Conservation (phyloP, 2,797 vertebrate genomes). For the Pipistrellus pygmaeus region DNA sequence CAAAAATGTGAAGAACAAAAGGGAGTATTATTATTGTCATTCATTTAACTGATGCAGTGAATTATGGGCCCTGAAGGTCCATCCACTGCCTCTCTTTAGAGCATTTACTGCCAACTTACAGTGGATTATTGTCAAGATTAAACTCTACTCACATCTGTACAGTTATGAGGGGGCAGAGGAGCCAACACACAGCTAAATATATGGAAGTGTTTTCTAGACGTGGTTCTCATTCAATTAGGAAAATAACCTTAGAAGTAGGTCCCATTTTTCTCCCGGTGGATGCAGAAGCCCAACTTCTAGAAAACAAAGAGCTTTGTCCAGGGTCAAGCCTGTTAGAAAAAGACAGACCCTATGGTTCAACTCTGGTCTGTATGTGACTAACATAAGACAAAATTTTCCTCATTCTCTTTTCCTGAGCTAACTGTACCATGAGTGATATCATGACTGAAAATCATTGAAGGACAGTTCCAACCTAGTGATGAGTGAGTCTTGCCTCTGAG, state of each 20-base stretch:
- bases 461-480: not conserved
- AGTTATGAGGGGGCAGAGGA: not conserved
- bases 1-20: not conserved
- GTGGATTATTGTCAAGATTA: not conserved
- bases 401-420: conserved; percentile 13
- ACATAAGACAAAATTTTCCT: not conserved
- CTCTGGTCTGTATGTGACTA: not conserved
- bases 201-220: not conserved
- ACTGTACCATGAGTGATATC: not conserved
- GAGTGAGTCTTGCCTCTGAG: not conserved
- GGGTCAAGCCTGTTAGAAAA: not conserved
- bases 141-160: not conserved
- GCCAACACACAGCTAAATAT: not conserved
- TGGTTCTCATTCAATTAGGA: not conserved
- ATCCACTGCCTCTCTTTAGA: not conserved
- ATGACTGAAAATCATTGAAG: not conserved
- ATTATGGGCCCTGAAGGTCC: not conserved
- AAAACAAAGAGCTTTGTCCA: not conserved
- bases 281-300: not conserved
- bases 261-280: not conserved
- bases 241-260: not conserved
- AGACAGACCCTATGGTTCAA: not conserved
- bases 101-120: not conserved
- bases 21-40: not conserved
- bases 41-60: not conserved